Base-by-base conservation (phyloP, 1,140 invertebrate species). In the Drosophila elegans region DNA sequence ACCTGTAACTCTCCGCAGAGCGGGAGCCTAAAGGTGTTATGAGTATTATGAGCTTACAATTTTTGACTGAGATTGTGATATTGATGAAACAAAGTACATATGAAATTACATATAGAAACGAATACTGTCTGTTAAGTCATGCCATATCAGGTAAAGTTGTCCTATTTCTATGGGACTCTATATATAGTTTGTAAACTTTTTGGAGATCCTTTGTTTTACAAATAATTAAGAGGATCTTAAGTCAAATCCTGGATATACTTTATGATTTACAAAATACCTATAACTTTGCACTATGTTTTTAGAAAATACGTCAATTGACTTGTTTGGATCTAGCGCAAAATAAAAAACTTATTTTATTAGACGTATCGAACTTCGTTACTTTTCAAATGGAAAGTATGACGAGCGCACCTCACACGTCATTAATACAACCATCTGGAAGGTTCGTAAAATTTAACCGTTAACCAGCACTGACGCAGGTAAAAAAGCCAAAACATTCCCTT, bases 41-140 rank as follows among this genome's bases (percentile, higher is more conserved):
- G 59, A 55, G 53, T 44, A 51, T 52, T 64, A 41, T 25, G 66
- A 74, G 69, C 64, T 53, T 57, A 67, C 51, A 71, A 69, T 42
- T 62, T 62, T 54, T 63, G 63, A 55, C 57, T 74, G 71, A 74
- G 52, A 67, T 76, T 57, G 62, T 67, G 72, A 76, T 67, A 48
- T 53, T 53, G 41, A 75, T 53, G 52, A 75, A 74, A 52, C 32
- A 60, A 67, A 63, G 49, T 46, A 34, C 51, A 36, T 56, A 71
- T 52, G 61, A 56, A 57, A 45, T 72, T 71, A 32, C 29, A 32
- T 32, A 71, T 69, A 39, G 42, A 71, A 72, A 71, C 52, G 6
- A 57, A 36, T 27, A 57, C 42, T 71, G 64, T 71, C 64, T 76
- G 61, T 76, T 76, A 74, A 74, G 59, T 74, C 69, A 76, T 67